A percentile compares a stretch with the other conserved stretches of the same genome.
Evolutionary conservation across 2,888 invertebrate species (phyloP).

Genomic region (Diarsia mendica): DNA sequence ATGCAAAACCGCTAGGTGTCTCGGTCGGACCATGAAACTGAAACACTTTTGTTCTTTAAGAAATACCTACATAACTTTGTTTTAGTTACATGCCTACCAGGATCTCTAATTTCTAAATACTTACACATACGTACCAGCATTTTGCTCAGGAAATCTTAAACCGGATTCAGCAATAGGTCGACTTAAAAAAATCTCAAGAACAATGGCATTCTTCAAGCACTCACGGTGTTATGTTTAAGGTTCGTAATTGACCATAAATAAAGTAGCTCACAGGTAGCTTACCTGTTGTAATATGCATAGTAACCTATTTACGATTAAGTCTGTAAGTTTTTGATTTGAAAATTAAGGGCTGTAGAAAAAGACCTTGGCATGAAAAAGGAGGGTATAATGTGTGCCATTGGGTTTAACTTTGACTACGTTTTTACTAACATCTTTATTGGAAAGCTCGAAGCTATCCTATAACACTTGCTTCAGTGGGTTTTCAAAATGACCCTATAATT

Average conservation of each 20-base stretch:
- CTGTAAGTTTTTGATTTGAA: not conserved
- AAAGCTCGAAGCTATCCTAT: not conserved
- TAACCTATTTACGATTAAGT: slow-evolving; percentile 18
- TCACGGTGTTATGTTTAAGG: slow-evolving; percentile 10
- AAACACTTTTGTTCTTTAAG: too few relatives aligned
- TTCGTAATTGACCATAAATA: slow-evolving; percentile 10
- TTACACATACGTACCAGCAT: not conserved
- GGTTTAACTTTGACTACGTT: not conserved
- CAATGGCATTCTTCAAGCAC: slow-evolving; percentile 46
- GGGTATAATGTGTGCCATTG: not conserved
- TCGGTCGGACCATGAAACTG: too few relatives aligned
- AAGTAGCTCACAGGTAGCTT: not conserved
- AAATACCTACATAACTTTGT: too few relatives aligned
- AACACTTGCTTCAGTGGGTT: not conserved
- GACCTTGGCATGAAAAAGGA: too few relatives aligned
- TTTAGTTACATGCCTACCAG: not conserved
- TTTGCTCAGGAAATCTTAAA: slow-evolving; percentile 23
- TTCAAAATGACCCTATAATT: not conserved
- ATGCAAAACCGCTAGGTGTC: too few relatives aligned
- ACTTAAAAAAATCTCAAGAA: slow-evolving; percentile 38
- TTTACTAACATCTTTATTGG: not conserved
- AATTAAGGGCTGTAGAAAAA: not conserved
- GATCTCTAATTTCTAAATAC: not conserved
- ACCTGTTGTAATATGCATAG: not conserved
- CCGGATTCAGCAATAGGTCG: slow-evolving; percentile 35